Evolutionary conservation across 2,113 vertebrate genomes (phyloP).

Genomic region (Raja brachyura): DNA sequence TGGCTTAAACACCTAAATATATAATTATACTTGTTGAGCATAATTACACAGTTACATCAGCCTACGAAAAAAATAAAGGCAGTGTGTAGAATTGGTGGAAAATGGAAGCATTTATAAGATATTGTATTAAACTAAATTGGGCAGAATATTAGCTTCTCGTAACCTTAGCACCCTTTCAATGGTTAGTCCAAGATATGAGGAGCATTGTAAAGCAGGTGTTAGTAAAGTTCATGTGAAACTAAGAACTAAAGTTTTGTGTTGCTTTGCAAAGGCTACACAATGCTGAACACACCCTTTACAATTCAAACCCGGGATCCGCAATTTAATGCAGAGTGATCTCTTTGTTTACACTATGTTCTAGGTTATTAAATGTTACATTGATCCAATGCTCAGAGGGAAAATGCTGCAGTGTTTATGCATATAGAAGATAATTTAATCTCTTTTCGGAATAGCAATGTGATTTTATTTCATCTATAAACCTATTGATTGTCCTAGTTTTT

Average conservation of each 20-base stretch:
- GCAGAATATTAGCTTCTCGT: neutral
- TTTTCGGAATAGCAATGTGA: neutral
- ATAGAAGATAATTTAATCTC: neutral
- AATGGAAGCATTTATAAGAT: neutral
- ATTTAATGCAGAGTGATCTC: neutral
- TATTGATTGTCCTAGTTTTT: neutral
- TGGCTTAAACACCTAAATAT: no score
- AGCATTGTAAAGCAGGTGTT: neutral
- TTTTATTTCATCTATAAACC: neutral
- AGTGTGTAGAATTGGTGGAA: neutral
- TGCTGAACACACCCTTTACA: neutral
- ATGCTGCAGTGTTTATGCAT: neutral
- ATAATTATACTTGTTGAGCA: no score
- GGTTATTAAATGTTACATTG: constrained; percentile 12
- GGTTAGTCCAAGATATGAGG: neutral
- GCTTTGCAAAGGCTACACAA: neutral
- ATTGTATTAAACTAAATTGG: neutral
- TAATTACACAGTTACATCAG: no score
- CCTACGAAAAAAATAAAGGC: no score
- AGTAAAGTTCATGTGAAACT: constrained; percentile 13
- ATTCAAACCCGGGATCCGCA: neutral
- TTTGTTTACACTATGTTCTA: neutral
- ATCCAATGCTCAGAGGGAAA: constrained; percentile 21
- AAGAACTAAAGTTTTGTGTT: neutral
- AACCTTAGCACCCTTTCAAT: neutral